Evolutionary conservation across 2,888 invertebrate species (phyloP).

Genomic region (Antheraea yamamai): DNA sequence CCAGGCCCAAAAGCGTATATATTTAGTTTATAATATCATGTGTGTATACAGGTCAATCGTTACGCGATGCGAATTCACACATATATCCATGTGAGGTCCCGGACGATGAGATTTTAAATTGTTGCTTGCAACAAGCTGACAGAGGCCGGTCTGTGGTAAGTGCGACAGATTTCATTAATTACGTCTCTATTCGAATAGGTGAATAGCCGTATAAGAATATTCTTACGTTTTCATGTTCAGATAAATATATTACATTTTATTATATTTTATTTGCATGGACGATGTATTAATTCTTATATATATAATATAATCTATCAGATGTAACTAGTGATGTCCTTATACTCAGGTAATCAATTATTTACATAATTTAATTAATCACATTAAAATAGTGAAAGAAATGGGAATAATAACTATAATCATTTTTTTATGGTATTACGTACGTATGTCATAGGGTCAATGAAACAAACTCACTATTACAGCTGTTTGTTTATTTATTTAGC

Average conservation of each 20-base stretch:
- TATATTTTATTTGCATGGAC: not conserved
- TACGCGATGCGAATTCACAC: constrained; percentile 79
- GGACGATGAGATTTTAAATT: constrained; percentile 83
- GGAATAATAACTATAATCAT: too few species aligned
- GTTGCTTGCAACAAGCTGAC: constrained; percentile 79
- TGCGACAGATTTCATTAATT: not conserved
- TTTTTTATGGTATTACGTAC: too few species aligned
- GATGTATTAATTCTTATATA: too few species aligned
- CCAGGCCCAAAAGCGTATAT: too few species aligned
- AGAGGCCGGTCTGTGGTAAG: constrained; percentile 77
- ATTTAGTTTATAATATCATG: constrained; percentile 26
- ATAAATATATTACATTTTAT: too few species aligned
- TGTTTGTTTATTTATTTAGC: not conserved
- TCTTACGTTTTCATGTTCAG: not conserved
- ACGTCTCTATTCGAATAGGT: not conserved
- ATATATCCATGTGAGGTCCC: constrained; percentile 78
- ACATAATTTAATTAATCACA: too few species aligned
- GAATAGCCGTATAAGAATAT: not conserved
- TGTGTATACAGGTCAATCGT: constrained; percentile 72
- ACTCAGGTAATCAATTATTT: too few species aligned
- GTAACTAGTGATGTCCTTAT: too few species aligned
- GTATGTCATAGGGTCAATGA: too few species aligned
- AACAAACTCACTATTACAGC: too few species aligned
- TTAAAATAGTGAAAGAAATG: too few species aligned
- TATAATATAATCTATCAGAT: too few species aligned